Conservation (phyloP, 30 jellyfish, hydroid and myxozoan genomes). For the Cassiopea xamachana region DNA sequence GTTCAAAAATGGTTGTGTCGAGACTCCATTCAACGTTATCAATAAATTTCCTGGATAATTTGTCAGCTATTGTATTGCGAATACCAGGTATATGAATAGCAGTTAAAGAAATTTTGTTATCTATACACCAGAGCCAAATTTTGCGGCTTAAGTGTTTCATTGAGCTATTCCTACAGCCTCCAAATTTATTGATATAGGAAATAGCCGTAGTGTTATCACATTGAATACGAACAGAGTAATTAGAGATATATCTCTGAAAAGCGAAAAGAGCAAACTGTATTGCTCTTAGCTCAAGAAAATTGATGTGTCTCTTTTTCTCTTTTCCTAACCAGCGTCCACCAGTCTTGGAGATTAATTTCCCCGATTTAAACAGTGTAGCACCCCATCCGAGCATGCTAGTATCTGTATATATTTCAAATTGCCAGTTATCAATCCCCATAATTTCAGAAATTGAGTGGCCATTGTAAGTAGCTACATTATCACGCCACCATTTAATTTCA, state of each 20-base stretch:
- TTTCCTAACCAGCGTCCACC: not conserved
- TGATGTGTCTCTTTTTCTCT: not conserved
- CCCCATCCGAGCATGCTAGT: not conserved
- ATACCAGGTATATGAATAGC: constrained; percentile 44
- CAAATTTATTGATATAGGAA: constrained; percentile 5
- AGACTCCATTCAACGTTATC: constrained; percentile 60
- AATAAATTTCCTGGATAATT: constrained; percentile 20
- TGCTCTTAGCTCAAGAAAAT: not conserved
- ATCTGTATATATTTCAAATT: constrained; percentile 1
- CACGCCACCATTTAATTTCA: constrained; percentile 6
- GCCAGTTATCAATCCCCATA: not conserved
- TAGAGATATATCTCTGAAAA: not conserved
- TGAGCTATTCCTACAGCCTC: constrained; percentile 4
- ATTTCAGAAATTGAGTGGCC: not conserved
- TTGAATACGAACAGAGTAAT: not conserved
- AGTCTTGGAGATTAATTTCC: not conserved
- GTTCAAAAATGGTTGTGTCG: not conserved
- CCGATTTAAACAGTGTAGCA: not conserved
- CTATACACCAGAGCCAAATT: constrained; percentile 41
- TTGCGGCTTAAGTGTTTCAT: not conserved
- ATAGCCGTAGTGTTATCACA: constrained; percentile 10
- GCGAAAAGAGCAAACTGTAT: constrained; percentile 10
- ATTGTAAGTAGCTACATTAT: not conserved
- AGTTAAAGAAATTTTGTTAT: not conserved
- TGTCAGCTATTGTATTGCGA: constrained; percentile 20